Conservation (phyloP, 2,797 vertebrate species). For the Lemur catta region DNA sequence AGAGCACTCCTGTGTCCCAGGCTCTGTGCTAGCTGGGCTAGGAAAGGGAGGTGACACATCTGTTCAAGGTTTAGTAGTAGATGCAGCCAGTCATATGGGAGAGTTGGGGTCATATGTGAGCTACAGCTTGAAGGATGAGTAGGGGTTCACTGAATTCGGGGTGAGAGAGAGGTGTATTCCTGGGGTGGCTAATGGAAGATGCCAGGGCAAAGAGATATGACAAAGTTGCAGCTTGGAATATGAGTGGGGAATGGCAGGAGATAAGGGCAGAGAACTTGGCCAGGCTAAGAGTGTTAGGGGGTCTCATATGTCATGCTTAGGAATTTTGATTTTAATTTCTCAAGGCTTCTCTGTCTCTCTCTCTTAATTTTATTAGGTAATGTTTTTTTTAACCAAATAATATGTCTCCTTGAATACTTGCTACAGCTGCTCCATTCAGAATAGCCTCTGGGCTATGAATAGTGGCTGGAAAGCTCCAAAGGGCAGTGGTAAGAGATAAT, state of each 20-base stretch:
- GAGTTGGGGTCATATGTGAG: background rate
- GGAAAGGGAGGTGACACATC: background rate
- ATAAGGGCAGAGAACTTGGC: background rate
- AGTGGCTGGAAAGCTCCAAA: background rate
- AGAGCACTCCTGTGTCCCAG: background rate
- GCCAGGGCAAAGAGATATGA: background rate
- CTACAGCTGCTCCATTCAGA: background rate
- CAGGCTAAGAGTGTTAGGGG: background rate
- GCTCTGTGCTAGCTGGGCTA: background rate
- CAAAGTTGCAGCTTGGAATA: background rate
- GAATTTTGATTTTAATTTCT: conserved; percentile 20
- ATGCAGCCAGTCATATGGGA: background rate
- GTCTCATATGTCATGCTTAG: background rate
- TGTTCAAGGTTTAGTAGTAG: background rate
- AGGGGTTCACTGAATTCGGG: background rate
- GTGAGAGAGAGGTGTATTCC: background rate
- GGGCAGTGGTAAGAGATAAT: background rate
- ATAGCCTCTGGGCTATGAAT: background rate
- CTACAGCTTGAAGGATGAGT: background rate
- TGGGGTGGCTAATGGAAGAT: background rate
- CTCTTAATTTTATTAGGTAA: background rate
- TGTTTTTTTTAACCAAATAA: background rate
- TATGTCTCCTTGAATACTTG: background rate
- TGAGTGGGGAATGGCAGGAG: background rate
- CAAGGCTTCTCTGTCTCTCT: background rate